These are phyloP conservation scores for Ceratothoa steindachneri DNA, from an alignment of 2,888 invertebrate species.

Conservation along the genomic window DNA sequence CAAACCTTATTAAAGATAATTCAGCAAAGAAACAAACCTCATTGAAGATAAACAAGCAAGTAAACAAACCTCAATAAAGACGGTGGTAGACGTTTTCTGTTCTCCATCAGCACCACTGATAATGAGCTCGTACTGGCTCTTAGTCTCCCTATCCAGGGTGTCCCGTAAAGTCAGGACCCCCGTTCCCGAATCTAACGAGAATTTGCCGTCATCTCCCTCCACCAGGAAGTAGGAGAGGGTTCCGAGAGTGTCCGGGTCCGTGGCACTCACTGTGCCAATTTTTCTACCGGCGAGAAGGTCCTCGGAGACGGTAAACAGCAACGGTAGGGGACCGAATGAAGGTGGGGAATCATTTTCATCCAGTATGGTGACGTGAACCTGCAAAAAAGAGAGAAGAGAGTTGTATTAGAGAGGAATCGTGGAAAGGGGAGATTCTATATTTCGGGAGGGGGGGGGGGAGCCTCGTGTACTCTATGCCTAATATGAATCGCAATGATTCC, in stretches of 20 bases:
- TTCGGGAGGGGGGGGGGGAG: no score
- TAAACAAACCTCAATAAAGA: constrained; percentile 70
- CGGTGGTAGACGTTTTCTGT: constrained; percentile 73
- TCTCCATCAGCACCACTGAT: constrained; percentile 84
- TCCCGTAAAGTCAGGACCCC: constrained; percentile 72
- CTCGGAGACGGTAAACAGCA: constrained; percentile 71
- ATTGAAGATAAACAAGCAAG: no score
- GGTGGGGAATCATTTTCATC: constrained; percentile 97
- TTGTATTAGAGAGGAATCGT: background rate
- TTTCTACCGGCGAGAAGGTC: constrained; percentile 76
- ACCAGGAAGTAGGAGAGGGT: constrained; percentile 69
- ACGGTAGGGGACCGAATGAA: constrained; percentile 69
- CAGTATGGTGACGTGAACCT: constrained; percentile 78
- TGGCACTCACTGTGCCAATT: constrained; percentile 71
- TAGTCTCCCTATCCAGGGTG: constrained; percentile 76
- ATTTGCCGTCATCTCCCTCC: constrained; percentile 56
- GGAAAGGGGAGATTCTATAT: no score
- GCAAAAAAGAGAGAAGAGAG: constrained; percentile 52
- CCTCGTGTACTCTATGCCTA: no score
- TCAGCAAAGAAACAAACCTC: no score
- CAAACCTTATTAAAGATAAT: no score
- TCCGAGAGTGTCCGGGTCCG: constrained; percentile 76
- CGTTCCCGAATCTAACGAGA: constrained; percentile 66
- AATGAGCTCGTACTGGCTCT: constrained; percentile 70
- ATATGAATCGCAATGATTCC: no score